These are phyloP conservation scores for Portevinia maculata DNA, from an alignment of 2,888 invertebrate genomes.

Conservation along the genomic window DNA sequence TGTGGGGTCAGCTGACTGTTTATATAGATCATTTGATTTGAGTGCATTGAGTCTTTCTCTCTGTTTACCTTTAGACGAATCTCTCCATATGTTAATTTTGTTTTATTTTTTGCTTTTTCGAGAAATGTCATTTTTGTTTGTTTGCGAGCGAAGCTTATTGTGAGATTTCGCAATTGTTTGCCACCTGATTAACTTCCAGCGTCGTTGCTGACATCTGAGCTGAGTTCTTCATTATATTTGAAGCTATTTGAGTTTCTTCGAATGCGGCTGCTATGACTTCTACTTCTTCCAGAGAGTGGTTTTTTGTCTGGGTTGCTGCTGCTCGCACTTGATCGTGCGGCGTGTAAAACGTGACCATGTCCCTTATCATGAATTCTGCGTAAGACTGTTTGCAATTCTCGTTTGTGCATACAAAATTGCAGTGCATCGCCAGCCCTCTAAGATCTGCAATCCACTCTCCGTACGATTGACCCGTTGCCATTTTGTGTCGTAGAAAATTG, in stretches of 20 bases:
- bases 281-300: slow-evolving; percentile 7
- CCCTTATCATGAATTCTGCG: slow-evolving; percentile 38
- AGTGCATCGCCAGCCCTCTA: slow-evolving; percentile 47
- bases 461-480: slow-evolving; percentile 24
- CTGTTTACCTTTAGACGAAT: too few relatives aligned
- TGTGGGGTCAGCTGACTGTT: too few relatives aligned
- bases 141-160: too few relatives aligned
- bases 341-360: slow-evolving; percentile 18
- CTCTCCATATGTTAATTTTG: too few relatives aligned
- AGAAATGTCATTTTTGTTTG: too few relatives aligned
- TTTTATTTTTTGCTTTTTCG: too few relatives aligned
- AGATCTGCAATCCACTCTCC: slow-evolving; percentile 56
- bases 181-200: slow-evolving; percentile 8
- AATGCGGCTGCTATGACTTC: slow-evolving; percentile 2
- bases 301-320: slow-evolving; percentile 37
- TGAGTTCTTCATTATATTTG: slow-evolving; percentile 7
- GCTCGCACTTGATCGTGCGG: slow-evolving; percentile 48
- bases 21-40: too few relatives aligned
- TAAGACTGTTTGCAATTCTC: slow-evolving; percentile 40
- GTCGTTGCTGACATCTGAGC: not conserved
- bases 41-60: too few relatives aligned
- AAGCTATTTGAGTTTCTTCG: slow-evolving; percentile 20
- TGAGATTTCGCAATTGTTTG: too few relatives aligned
- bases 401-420: slow-evolving; percentile 35
- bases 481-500: slow-evolving; percentile 36